These are phyloP conservation scores for Chlorospingus semifuscus DNA, from an alignment of 2,797 vertebrate genomes.

Conservation along the genomic window DNA sequence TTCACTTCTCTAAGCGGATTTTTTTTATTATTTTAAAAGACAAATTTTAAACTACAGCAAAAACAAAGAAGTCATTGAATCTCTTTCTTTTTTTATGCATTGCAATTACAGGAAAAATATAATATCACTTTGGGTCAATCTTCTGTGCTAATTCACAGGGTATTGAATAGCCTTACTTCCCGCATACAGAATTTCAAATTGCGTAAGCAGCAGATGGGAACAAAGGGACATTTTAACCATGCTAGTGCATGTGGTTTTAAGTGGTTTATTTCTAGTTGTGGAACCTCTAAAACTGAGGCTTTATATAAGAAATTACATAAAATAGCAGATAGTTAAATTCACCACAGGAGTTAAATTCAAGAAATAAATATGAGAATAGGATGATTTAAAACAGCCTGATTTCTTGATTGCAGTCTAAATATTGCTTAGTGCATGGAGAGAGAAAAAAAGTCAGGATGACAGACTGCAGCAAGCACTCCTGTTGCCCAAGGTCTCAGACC, in stretches of 20 bases:
- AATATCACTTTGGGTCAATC: not conserved
- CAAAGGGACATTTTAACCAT: conserved; percentile 21
- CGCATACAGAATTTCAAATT: not conserved
- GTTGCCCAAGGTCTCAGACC: not conserved
- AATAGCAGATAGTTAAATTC: conserved; percentile 27
- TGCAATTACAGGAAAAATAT: not conserved
- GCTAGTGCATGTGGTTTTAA: not conserved
- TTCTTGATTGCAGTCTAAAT: conserved; percentile 39
- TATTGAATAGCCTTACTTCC: conserved; percentile 30
- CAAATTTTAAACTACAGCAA: not conserved
- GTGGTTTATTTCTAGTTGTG: not conserved
- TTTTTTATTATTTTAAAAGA: not conserved
- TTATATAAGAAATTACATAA: conserved; percentile 33
- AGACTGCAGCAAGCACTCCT: not conserved
- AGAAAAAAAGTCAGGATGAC: not conserved
- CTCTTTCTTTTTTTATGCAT: not conserved
- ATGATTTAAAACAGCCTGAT: conserved; percentile 43
- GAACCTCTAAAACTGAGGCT: not conserved
- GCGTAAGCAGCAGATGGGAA: conserved; percentile 2
- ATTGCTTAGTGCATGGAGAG: not conserved
- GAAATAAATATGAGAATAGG: conserved; percentile 33
- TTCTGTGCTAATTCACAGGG: conserved; percentile 2
- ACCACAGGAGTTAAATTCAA: not conserved
- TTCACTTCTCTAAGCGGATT: not conserved
- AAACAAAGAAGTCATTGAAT: conserved; percentile 8